phyloP scores from a whole-genome alignment of 2,797 vertebrate species.

The Halcyon chelicuti region DNA sequence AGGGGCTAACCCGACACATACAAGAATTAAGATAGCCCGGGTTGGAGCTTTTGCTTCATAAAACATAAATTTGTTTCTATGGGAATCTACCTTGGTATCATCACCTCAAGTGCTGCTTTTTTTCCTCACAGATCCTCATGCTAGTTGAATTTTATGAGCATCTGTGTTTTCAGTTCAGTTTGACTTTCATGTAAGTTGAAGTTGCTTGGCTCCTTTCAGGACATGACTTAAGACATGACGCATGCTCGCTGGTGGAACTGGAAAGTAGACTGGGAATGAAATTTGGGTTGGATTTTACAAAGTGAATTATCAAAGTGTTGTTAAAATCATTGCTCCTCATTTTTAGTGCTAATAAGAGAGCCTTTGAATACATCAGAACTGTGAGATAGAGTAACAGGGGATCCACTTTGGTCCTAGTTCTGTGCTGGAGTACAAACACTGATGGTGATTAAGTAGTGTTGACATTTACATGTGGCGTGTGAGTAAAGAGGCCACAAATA shows the following conservation, averaged over 20 bases:
- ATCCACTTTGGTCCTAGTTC: not conserved
- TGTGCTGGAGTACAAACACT: not conserved
- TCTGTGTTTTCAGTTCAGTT: not conserved
- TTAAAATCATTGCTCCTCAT: not conserved
- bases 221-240: not conserved
- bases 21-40: not conserved
- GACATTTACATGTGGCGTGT: not conserved
- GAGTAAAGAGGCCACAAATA: not conserved
- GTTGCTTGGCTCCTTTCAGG: not conserved
- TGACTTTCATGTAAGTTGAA: not conserved
- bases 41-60: not conserved
- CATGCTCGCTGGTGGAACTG: fast-evolving
- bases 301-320: not conserved
- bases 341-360: not conserved
- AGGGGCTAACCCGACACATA: not conserved
- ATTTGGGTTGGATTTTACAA: not conserved
- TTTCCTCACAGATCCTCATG: not conserved
- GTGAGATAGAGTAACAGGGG: not conserved
- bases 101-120: not conserved
- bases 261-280: not conserved
- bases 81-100: not conserved
- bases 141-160: not conserved
- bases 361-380: not conserved
- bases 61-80: not conserved
- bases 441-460: not conserved